phyloP scores from a whole-genome alignment of 2,797 vertebrate genomes.

The Silurus lanzhouensis region DNA sequence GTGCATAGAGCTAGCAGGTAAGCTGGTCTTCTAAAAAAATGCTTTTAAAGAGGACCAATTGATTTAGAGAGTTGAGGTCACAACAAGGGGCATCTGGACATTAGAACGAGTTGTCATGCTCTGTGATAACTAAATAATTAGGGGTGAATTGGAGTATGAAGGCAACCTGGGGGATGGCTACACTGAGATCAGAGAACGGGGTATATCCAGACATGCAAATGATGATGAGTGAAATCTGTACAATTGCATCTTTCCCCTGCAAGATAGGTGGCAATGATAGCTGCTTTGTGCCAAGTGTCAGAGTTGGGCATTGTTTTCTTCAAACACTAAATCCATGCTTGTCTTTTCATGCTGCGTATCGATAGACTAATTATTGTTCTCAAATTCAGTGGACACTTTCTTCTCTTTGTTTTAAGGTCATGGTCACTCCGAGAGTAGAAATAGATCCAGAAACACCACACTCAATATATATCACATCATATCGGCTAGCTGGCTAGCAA shows the following conservation, averaged over 20 bases:
- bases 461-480: not conserved
- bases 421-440: not conserved
- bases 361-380: constrained; percentile 42
- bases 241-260: constrained; percentile 24
- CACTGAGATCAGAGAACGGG: constrained; percentile 28
- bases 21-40: constrained; percentile 31
- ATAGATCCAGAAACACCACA: not conserved
- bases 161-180: constrained; percentile 6
- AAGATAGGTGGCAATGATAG: constrained; percentile 25
- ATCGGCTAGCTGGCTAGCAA: not conserved
- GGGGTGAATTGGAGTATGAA: constrained; percentile 44
- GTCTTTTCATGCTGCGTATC: constrained; percentile 36
- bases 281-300: constrained; percentile 45
- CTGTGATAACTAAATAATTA: constrained; percentile 56
- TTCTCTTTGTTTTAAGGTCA: not conserved
- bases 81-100: constrained; percentile 29
- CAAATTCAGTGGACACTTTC: constrained; percentile 14
- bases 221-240: constrained; percentile 35
- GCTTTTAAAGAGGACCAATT: constrained; percentile 54
- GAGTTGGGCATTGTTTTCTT: constrained; percentile 35
- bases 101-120: constrained; percentile 34
- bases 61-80: constrained; percentile 37
- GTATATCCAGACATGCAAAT: constrained; percentile 46
- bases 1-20: constrained; percentile 14
- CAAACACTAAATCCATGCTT: constrained; percentile 43